phyloP scores from a whole-genome alignment of 2,888 invertebrate species.

The Elegia similella region DNA sequence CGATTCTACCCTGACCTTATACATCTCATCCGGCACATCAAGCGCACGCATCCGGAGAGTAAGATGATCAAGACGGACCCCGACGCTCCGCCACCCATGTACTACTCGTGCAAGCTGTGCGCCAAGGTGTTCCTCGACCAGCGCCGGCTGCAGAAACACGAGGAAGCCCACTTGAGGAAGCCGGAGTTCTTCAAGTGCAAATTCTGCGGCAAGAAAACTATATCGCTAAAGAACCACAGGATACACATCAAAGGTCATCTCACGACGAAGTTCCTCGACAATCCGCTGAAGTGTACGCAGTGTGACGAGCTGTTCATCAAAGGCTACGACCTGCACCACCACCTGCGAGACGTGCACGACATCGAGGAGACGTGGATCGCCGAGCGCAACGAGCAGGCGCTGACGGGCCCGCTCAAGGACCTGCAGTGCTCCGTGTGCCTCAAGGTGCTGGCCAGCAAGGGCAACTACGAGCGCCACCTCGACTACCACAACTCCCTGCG shows the following conservation, averaged over 20 bases:
- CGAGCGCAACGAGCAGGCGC: conserved; percentile 48
- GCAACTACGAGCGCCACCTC: conserved; percentile 73
- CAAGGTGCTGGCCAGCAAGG: conserved; percentile 70
- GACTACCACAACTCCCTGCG: conserved; percentile 74
- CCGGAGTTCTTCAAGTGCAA: conserved; percentile 72
- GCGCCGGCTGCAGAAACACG: conserved; percentile 57
- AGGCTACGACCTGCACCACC: conserved; percentile 70
- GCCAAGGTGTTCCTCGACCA: conserved; percentile 69
- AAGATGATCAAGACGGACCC: conserved; percentile 78
- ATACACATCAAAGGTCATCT: conserved; percentile 69
- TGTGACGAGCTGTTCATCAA: conserved; percentile 65
- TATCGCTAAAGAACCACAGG: conserved; percentile 64
- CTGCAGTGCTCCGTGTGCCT: conserved; percentile 73
- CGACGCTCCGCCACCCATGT: conserved; percentile 63
- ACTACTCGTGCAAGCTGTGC: conserved; percentile 69
- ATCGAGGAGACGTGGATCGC: conserved; percentile 72
- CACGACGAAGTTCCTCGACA: conserved; percentile 60
- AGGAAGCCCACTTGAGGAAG: conserved; percentile 65
- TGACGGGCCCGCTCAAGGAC: conserved; percentile 63
- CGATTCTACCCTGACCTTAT: conserved; percentile 64
- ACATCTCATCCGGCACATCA: conserved; percentile 71
- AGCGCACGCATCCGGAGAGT: conserved; percentile 71
- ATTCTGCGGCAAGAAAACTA: conserved; percentile 70
- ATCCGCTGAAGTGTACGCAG: conserved; percentile 64
- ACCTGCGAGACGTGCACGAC: conserved; percentile 62